These are phyloP conservation scores for Uloborus plumipes DNA, from an alignment of 2,888 invertebrate genomes.

Conservation along the genomic window DNA sequence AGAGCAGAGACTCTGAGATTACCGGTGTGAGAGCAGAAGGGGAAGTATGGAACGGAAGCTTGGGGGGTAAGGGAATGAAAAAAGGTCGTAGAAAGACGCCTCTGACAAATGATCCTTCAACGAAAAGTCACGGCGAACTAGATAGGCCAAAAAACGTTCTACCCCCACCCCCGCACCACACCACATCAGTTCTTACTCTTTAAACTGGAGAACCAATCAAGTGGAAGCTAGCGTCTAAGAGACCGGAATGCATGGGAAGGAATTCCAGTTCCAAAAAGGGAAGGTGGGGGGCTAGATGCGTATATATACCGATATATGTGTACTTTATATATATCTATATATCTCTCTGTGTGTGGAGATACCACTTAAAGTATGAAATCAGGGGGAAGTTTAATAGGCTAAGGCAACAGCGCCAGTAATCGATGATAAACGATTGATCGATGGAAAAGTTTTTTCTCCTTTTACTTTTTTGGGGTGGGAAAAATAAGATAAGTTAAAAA, in stretches of 20 bases:
- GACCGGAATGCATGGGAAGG: slow-evolving; percentile 54
- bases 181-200: slow-evolving; percentile 42
- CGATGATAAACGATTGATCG: slow-evolving; percentile 63
- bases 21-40: slow-evolving; percentile 26
- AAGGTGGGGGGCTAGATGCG: slow-evolving; percentile 7
- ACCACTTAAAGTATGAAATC: slow-evolving; percentile 65
- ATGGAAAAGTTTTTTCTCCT: slow-evolving; percentile 32
- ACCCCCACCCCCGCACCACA: slow-evolving; percentile 8
- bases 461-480: slow-evolving; percentile 6
- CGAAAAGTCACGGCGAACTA: slow-evolving; percentile 62
- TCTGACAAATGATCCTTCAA: slow-evolving; percentile 61
- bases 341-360: slow-evolving; percentile 30
- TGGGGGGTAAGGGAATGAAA: slow-evolving; percentile 25
- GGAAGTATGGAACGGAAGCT: neutral
- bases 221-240: slow-evolving; percentile 56
- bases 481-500: slow-evolving; percentile 49
- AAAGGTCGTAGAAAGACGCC: slow-evolving; percentile 58
- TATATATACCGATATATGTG: slow-evolving; percentile 32
- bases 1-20: slow-evolving; percentile 16
- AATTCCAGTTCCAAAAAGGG: slow-evolving; percentile 36
- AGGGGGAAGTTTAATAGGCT: slow-evolving; percentile 64
- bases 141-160: slow-evolving; percentile 56
- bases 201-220: slow-evolving; percentile 63
- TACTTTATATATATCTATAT: slow-evolving; percentile 48
- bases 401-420: slow-evolving; percentile 56